Evolutionary conservation across 1,140 invertebrate genomes (phyloP).

Genomic region (Laodelphax striatellus): DNA sequence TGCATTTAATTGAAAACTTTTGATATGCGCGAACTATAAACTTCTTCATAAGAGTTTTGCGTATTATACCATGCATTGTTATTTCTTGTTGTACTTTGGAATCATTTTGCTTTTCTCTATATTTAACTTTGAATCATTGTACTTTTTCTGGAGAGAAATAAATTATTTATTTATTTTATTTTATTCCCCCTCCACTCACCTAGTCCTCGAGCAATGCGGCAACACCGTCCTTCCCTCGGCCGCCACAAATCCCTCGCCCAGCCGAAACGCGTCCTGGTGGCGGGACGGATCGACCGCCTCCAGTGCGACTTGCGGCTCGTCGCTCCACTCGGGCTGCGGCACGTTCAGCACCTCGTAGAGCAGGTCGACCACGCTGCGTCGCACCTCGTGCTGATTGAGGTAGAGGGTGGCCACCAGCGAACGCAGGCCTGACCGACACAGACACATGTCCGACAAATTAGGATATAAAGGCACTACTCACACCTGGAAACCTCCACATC

Average conservation of each 20-base stretch:
- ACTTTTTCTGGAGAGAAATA: too few relatives aligned
- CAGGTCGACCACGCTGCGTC: conserved; percentile 78
- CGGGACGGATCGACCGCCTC: conserved; percentile 72
- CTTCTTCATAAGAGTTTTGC: too few relatives aligned
- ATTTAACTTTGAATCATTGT: too few relatives aligned
- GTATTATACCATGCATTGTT: too few relatives aligned
- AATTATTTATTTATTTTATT: too few relatives aligned
- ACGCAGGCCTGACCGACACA: conserved; percentile 49
- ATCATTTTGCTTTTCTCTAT: too few relatives aligned
- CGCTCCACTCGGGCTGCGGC: conserved; percentile 78
- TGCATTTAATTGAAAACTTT: too few relatives aligned
- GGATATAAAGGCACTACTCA: too few relatives aligned
- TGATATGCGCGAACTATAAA: too few relatives aligned
- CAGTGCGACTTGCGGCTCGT: conserved; percentile 77
- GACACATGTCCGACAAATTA: not conserved
- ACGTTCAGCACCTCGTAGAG: conserved; percentile 81
- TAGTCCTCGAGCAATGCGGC: conserved; percentile 62
- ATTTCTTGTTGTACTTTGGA: too few relatives aligned
- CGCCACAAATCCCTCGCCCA: conserved; percentile 85
- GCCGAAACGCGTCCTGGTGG: conserved; percentile 66
- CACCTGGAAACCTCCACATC: too few relatives aligned
- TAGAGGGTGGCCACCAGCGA: conserved; percentile 80
- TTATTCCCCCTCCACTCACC: conserved; percentile 24
- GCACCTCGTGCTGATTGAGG: conserved; percentile 74
- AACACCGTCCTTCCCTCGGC: conserved; percentile 73